phyloP scores from a whole-genome alignment of 1,140 invertebrate species.

The Pseudomyrmex concolor region DNA sequence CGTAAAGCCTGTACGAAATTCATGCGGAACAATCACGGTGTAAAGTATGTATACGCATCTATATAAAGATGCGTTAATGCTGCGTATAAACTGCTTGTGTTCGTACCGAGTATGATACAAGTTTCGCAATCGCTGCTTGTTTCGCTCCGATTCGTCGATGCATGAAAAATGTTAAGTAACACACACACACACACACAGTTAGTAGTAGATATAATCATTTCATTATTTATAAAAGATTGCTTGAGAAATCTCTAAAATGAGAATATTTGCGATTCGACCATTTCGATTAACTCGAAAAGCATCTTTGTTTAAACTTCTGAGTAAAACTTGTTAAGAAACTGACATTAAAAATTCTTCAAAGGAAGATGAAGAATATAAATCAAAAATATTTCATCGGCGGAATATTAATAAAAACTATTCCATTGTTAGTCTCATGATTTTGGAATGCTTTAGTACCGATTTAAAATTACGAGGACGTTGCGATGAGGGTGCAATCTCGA shows the following conservation, averaged over 20 bases:
- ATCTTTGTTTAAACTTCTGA: no score
- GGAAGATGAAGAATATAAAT: not conserved
- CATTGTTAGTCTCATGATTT: constrained; percentile 6
- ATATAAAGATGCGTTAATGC: constrained; percentile 17
- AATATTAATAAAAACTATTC: not conserved
- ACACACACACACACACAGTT: no score
- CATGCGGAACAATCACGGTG: not conserved
- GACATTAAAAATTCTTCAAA: not conserved
- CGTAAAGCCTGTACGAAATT: not conserved
- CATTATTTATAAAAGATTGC: not conserved
- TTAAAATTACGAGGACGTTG: constrained; percentile 40
- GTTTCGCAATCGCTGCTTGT: constrained; percentile 35
- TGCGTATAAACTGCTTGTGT: not conserved
- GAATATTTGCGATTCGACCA: no score
- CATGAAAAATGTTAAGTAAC: constrained; percentile 65
- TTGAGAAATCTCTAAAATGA: not conserved
- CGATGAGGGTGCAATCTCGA: not conserved
- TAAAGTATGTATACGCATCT: not conserved
- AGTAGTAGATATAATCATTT: constrained; percentile 39
- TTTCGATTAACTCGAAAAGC: no score
- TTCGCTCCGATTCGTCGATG: constrained; percentile 70
- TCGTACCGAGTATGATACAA: not conserved
- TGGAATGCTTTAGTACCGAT: not conserved
- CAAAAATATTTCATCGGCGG: not conserved
- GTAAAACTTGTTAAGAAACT: no score